A percentile compares a stretch with the other conserved stretches of the same genome.
Evolutionary conservation across 2,113 vertebrate species (phyloP).

Genomic region (Oreocharis arfaki): DNA sequence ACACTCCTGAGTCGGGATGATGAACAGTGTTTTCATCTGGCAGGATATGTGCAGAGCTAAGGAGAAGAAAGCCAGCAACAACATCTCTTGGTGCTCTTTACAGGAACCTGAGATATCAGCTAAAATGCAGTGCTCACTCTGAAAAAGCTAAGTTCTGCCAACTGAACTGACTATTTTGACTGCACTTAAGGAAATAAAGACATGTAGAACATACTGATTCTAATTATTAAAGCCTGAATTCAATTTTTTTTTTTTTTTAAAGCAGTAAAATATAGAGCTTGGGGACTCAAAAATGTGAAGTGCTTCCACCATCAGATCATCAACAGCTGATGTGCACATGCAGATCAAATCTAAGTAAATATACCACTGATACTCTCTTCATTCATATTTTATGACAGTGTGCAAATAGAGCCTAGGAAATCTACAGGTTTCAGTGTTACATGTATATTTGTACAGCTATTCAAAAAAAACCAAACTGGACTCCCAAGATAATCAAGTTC

Average conservation of each 20-base stretch:
- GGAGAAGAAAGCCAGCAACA: background rate
- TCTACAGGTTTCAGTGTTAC: background rate
- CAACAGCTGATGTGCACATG: background rate
- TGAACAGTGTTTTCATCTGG: background rate
- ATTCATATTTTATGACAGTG: background rate
- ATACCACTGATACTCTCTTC: background rate
- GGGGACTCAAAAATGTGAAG: background rate
- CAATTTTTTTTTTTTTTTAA: too few species aligned
- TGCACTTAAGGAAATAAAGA: background rate
- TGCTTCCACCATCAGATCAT: background rate
- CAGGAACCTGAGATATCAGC: background rate
- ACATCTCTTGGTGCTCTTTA: background rate
- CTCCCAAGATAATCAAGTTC: background rate
- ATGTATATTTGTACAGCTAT: background rate
- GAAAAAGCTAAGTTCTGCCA: background rate
- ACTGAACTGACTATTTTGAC: background rate
- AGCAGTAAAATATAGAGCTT: background rate
- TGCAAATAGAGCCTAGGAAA: background rate
- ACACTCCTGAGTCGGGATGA: background rate
- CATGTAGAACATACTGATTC: background rate
- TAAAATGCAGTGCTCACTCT: background rate
- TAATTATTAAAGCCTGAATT: background rate
- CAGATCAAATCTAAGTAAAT: background rate
- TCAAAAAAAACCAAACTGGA: accelerated
- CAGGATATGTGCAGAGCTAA: background rate